Conservation (phyloP, 2,797 vertebrate genomes). For the Sebastes vulpes region DNA sequence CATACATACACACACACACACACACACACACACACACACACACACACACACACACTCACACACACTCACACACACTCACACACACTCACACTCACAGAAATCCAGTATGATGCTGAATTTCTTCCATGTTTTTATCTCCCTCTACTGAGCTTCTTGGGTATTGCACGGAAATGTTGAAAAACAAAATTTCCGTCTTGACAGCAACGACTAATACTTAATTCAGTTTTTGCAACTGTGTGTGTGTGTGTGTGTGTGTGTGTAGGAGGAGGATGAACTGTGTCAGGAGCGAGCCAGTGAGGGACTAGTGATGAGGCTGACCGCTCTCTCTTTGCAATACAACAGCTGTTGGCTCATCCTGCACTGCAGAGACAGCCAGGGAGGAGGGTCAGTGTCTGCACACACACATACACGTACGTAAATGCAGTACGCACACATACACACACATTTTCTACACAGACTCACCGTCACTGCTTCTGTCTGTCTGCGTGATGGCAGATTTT, state of each 20-base stretch:
- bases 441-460: neutral
- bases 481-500: conserved; percentile 84
- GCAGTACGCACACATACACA: neutral
- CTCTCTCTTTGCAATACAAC: conserved; percentile 92
- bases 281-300: conserved; percentile 85
- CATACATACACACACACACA: neutral
- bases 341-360: conserved; percentile 93
- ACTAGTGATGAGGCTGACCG: conserved; percentile 88
- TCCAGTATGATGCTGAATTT: neutral
- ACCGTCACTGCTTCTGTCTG: neutral
- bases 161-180: neutral
- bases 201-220: neutral
- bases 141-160: neutral
- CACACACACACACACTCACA: neutral
- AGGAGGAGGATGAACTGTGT: conserved; percentile 88
- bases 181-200: neutral
- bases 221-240: neutral
- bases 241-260: conserved; percentile 28
- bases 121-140: neutral
- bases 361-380: conserved; percentile 78
- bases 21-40: neutral
- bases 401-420: neutral
- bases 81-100: neutral
- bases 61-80: neutral
- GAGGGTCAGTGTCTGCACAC: conserved; percentile 83